These are phyloP conservation scores for Aphelinus atriplicis DNA, from an alignment of 1,140 invertebrate species.

Conservation along the genomic window DNA sequence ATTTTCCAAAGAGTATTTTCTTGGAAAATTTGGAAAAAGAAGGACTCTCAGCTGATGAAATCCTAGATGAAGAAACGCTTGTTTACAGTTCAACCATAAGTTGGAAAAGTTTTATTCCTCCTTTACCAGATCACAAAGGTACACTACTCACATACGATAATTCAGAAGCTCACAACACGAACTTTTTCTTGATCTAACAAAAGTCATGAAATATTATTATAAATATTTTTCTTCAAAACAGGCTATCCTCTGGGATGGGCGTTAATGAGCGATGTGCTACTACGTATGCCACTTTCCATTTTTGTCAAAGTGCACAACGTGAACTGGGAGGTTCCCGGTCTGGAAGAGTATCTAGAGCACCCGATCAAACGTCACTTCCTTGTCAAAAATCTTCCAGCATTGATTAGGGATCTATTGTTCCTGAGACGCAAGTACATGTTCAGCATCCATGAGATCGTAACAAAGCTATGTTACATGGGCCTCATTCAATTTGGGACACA, in stretches of 20 bases:
- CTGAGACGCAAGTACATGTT: conserved; percentile 75
- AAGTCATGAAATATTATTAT: not conserved
- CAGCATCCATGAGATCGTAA: conserved; percentile 69
- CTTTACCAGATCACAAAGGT: conserved; percentile 72
- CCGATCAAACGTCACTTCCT: conserved; percentile 75
- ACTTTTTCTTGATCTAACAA: not conserved
- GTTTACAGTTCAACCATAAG: conserved; percentile 67
- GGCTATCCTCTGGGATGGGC: conserved; percentile 77
- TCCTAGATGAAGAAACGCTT: conserved; percentile 60
- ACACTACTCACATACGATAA: conserved; percentile 25
- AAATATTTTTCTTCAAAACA: conserved; percentile 47
- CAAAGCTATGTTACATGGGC: conserved; percentile 73
- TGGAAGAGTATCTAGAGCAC: conserved; percentile 73
- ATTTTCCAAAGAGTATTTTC: conserved; percentile 49
- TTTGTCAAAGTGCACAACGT: conserved; percentile 77
- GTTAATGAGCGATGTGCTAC: conserved; percentile 77
- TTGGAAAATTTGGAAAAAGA: conserved; percentile 60
- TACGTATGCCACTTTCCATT: conserved; percentile 77
- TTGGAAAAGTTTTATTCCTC: conserved; percentile 82
- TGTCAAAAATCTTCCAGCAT: conserved; percentile 68
- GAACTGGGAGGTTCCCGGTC: conserved; percentile 68
- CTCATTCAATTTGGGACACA: conserved; percentile 78
- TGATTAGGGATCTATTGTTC: conserved; percentile 68
- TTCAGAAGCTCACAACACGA: not conserved
- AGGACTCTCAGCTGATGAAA: conserved; percentile 58